phyloP scores from a whole-genome alignment of 1,140 invertebrate genomes.

The Aleiodes sp. region DNA sequence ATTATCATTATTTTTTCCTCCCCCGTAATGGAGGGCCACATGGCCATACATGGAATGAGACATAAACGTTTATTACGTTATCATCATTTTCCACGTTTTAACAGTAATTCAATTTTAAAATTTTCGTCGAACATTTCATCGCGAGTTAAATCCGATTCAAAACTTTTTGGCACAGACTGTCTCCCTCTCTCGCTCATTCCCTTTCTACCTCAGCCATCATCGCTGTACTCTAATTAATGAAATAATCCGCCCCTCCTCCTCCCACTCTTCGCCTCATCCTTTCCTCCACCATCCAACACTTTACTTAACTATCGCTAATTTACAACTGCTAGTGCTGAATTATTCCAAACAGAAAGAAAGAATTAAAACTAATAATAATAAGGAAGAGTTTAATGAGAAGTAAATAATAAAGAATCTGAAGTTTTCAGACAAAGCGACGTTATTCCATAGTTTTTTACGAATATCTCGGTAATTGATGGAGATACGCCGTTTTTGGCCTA shows the following conservation, averaged over 20 bases:
- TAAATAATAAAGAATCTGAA: too few relatives aligned
- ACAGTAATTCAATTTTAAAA: slow-evolving; percentile 13
- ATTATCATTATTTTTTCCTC: not conserved
- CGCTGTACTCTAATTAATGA: slow-evolving; percentile 7
- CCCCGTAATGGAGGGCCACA: not conserved
- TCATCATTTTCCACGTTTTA: slow-evolving; percentile 10
- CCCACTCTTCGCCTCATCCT: not conserved
- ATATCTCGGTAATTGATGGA: too few relatives aligned
- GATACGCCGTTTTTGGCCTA: too few relatives aligned
- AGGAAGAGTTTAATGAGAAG: not conserved
- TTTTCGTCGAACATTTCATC: slow-evolving; percentile 17
- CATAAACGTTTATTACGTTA: slow-evolving; percentile 16
- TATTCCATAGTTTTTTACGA: too few relatives aligned
- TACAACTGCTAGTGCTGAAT: not conserved
- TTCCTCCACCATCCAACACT: not conserved
- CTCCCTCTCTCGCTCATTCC: not conserved
- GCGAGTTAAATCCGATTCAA: slow-evolving; percentile 9
- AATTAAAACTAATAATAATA: not conserved
- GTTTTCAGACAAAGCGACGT: too few relatives aligned
- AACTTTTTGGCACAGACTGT: slow-evolving; percentile 12
- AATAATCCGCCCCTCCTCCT: not conserved
- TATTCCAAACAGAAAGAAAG: slow-evolving; percentile 10
- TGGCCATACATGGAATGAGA: not conserved
- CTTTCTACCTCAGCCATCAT: not conserved
- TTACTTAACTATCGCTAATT: slow-evolving; percentile 19